Percentiles rank a stretch among this genome's conserved stretches.
phyloP scores from a whole-genome alignment of 1,140 invertebrate genomes.

The Caenorhabditis briggsae region DNA sequence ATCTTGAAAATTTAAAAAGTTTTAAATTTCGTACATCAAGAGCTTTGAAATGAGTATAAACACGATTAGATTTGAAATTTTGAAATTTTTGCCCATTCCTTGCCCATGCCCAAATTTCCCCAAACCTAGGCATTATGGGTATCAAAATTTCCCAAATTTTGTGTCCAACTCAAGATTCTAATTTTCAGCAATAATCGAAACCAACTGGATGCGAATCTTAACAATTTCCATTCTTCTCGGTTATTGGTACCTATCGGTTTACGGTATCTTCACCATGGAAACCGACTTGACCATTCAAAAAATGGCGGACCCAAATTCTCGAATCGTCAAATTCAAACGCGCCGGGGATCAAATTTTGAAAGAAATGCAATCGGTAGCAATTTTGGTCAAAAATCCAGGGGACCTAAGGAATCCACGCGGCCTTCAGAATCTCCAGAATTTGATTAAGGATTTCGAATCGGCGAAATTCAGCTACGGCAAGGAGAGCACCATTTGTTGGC shows the following conservation, averaged over 20 bases:
- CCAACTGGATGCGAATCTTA: conserved; percentile 11
- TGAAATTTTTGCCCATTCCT: too few species aligned
- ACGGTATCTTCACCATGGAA: conserved; percentile 61
- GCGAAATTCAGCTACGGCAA: conserved; percentile 58
- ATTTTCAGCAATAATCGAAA: not conserved
- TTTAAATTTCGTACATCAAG: too few species aligned
- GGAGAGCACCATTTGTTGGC: conserved; percentile 67
- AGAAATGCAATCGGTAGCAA: conserved; percentile 66
- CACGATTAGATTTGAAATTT: too few species aligned
- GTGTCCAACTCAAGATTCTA: not conserved
- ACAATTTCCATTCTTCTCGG: conserved; percentile 51
- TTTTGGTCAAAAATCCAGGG: conserved; percentile 61
- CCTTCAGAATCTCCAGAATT: conserved; percentile 42
- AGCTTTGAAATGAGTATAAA: too few species aligned
- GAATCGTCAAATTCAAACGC: conserved; percentile 65
- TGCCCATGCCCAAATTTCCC: not conserved
- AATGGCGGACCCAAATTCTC: conserved; percentile 49
- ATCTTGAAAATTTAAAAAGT: too few species aligned
- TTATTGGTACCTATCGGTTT: conserved; percentile 58
- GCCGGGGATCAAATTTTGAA: conserved; percentile 61
- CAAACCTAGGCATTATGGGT: not conserved
- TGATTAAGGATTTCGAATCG: conserved; percentile 57
- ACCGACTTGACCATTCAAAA: conserved; percentile 69
- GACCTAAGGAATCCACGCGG: conserved; percentile 58
- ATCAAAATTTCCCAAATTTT: not conserved